Evolutionary conservation across 2,797 vertebrate genomes (phyloP).

Genomic region (Neomorphus geoffroyi): DNA sequence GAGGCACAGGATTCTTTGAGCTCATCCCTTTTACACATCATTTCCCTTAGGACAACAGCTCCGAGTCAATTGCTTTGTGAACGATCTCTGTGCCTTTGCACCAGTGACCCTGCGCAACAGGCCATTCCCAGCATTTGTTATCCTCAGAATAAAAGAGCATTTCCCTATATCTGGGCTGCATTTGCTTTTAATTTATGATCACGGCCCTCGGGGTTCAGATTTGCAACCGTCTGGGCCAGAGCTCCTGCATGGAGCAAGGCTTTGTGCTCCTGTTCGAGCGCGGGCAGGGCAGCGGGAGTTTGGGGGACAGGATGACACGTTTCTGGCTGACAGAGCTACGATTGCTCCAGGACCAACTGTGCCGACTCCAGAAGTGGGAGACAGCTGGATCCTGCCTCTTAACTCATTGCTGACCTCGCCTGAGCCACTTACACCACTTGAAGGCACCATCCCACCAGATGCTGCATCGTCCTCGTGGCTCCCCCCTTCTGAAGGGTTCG

Average conservation of each 20-base stretch:
- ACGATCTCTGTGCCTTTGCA: neutral
- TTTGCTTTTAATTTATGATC: neutral
- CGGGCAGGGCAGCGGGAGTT: accelerated
- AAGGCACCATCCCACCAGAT: accelerated
- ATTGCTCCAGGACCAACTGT: accelerated
- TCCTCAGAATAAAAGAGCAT: neutral
- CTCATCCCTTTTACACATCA: constrained; percentile 21
- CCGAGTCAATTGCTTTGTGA: neutral
- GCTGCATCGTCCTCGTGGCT: neutral
- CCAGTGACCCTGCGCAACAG: neutral
- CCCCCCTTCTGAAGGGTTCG: neutral
- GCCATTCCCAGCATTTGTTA: neutral
- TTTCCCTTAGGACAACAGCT: constrained; percentile 29
- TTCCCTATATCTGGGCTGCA: neutral
- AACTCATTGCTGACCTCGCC: neutral
- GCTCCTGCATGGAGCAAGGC: accelerated
- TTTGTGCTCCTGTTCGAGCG: accelerated
- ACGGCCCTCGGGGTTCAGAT: neutral
- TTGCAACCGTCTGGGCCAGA: neutral
- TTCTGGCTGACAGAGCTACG: neutral
- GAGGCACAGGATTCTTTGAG: neutral
- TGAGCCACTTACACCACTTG: accelerated
- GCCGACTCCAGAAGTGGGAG: neutral
- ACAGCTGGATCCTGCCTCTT: neutral
- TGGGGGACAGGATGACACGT: neutral